Evolutionary conservation across 2,113 vertebrate genomes (phyloP).

Genomic region (Limnothrissa miodon): DNA sequence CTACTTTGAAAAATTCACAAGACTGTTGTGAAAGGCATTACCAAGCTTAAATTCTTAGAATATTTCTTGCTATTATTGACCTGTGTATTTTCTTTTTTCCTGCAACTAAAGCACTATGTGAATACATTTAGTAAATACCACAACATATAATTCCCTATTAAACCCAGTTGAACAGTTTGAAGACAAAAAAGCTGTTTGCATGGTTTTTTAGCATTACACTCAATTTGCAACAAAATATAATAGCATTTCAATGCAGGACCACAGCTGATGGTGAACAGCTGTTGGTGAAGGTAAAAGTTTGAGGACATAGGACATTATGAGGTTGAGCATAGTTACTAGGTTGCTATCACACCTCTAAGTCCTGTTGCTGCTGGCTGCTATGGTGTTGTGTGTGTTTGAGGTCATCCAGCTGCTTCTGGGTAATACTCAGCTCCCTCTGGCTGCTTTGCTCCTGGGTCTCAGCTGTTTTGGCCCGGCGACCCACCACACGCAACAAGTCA

Average conservation of each 20-base stretch:
- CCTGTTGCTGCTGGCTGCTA: conserved; percentile 49
- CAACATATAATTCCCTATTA: not conserved
- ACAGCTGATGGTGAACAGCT: not conserved
- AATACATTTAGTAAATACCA: not conserved
- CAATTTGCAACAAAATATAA: not conserved
- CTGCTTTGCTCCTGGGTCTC: conserved; percentile 56
- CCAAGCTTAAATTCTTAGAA: not conserved
- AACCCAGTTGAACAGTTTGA: not conserved
- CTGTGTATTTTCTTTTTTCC: not conserved
- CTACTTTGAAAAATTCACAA: not conserved
- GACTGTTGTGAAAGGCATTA: not conserved
- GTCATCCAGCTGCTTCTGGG: conserved; percentile 50
- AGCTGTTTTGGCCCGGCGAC: conserved; percentile 46
- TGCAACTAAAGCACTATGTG: not conserved
- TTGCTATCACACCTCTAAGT: conserved; percentile 52
- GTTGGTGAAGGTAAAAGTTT: not conserved
- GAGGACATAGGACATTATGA: not conserved
- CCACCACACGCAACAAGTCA: conserved; percentile 59
- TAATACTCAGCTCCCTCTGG: conserved; percentile 48
- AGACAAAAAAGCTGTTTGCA: not conserved
- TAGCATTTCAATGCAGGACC: not conserved
- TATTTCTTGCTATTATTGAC: not conserved
- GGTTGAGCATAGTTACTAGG: not conserved
- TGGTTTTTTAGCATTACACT: too few relatives aligned
- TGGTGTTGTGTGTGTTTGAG: conserved; percentile 49